Evolutionary conservation across 53 echinoderm and acorn worm species (phyloP), one percentile per base, ranked within the genome.

Genomic region (Echinometra lucunter): DNA sequence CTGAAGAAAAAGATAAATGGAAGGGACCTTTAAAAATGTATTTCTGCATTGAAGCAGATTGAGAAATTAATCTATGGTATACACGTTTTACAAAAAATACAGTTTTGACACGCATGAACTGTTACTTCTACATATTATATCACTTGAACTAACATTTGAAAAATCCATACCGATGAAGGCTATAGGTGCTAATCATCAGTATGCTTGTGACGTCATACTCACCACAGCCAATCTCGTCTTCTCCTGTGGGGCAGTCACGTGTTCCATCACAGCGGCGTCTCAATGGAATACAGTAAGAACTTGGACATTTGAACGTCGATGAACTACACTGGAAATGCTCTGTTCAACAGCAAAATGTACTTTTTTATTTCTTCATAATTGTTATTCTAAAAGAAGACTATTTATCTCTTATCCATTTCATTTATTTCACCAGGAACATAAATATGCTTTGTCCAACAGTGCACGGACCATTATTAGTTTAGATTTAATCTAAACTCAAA

Each of bases 261-360:
- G 67, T 57, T 35, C 69, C 93, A 93, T 98, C 96, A 88, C 98
- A 98, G 69, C 98, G 94, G 60, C 97, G 95, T 23, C 95, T 95
- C 16, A 97, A 96, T 21, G 98, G 98, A 8, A 98, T 96, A 74
- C 98, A 98, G 94, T 98, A 98, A 0, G 97, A 94, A 15, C 69
- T 88, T 3, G 98, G 98, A 88, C 98, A 98, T 89, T 98, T 98
- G 95, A 97, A 97, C 0, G 97, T 98, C 53, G 95, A 94, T 18
- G 95, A 91, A 58, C 95, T 91, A 72, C 98, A 98, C 92, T 97
- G 94, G 58, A 98, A 98, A 21, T 83, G 44, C 30, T 97, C 97
- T 98, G 93, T 37, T 66, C 18, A 58, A 47, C 13, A 63, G 21
- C 78, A 78, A 28, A 78, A 37, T 27, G 12, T 37, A 4, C 13